These are phyloP conservation scores for Leistus spinibarbis DNA, from an alignment of 2,888 invertebrate species.

Conservation along the genomic window DNA sequence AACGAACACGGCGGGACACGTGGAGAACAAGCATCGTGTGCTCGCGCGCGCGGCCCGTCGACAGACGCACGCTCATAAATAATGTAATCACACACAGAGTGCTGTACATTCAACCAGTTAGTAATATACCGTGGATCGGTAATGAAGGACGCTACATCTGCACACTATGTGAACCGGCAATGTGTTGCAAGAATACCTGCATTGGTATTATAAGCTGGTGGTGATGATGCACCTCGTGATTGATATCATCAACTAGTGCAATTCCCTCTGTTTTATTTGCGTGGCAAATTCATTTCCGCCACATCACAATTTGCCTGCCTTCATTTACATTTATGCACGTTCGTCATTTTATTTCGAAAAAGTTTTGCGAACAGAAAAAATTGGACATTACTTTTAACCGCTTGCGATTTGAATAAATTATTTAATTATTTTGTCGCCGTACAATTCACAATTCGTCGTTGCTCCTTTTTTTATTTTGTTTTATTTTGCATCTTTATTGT, in stretches of 20 bases:
- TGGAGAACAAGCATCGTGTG: conserved; percentile 27
- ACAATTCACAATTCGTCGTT: no score
- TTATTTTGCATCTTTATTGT: background rate
- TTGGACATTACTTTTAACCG: conserved; percentile 37
- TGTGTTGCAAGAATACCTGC: background rate
- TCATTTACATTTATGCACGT: background rate
- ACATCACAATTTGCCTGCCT: background rate
- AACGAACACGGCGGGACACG: conserved; percentile 6
- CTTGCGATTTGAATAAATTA: conserved; percentile 36
- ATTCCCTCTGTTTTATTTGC: background rate
- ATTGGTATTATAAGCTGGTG: background rate
- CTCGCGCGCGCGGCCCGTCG: conserved; percentile 5
- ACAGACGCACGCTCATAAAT: conserved; percentile 50
- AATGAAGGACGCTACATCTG: background rate
- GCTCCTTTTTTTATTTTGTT: background rate
- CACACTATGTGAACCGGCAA: conserved; percentile 14
- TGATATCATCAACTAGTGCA: no score
- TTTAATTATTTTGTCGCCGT: conserved; percentile 36
- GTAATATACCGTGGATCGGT: background rate
- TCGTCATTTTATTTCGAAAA: background rate
- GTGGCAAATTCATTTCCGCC: background rate
- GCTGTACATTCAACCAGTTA: conserved; percentile 47
- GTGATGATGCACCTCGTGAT: background rate
- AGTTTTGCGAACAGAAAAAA: conserved; percentile 6
- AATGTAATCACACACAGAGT: conserved; percentile 54